Conservation (phyloP, 2,888 invertebrate genomes). For the Synanthedon tipuliformis region DNA sequence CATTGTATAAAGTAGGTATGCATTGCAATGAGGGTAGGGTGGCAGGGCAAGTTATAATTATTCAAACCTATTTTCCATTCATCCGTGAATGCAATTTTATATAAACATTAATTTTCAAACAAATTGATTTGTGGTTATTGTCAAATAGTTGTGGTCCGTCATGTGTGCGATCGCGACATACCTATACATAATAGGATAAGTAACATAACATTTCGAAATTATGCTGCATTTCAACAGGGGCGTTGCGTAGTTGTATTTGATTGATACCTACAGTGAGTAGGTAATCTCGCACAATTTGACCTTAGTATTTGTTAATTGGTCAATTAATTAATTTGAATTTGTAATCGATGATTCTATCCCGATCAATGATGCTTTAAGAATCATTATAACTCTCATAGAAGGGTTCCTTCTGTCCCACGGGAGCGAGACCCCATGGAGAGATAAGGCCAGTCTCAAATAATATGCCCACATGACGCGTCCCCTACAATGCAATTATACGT, state of each 20-base stretch:
- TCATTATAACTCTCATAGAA: constrained; percentile 21
- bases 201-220: constrained; percentile 48
- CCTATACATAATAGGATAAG: constrained; percentile 27
- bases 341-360: not conserved
- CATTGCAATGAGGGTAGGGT: too few relatives aligned
- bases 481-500: constrained; percentile 33
- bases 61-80: too few relatives aligned
- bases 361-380: not conserved
- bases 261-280: constrained; percentile 62
- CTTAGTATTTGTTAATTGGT: constrained; percentile 30
- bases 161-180: constrained; percentile 13
- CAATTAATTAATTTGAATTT: not conserved
- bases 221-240: constrained; percentile 41
- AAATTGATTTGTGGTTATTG: not conserved
- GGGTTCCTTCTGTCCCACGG: constrained; percentile 61
- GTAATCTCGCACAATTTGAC: constrained; percentile 48
- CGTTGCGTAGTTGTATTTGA: constrained; percentile 54
- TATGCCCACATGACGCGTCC: constrained; percentile 58
- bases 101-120: too few relatives aligned
- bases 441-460: constrained; percentile 48
- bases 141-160: constrained; percentile 11
- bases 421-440: constrained; percentile 57
- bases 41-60: too few relatives aligned
- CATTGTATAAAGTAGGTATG: too few relatives aligned
- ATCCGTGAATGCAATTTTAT: too few relatives aligned